These are phyloP conservation scores for Cecidostiba fungosa DNA, from an alignment of 2,888 invertebrate genomes.

Conservation along the genomic window DNA sequence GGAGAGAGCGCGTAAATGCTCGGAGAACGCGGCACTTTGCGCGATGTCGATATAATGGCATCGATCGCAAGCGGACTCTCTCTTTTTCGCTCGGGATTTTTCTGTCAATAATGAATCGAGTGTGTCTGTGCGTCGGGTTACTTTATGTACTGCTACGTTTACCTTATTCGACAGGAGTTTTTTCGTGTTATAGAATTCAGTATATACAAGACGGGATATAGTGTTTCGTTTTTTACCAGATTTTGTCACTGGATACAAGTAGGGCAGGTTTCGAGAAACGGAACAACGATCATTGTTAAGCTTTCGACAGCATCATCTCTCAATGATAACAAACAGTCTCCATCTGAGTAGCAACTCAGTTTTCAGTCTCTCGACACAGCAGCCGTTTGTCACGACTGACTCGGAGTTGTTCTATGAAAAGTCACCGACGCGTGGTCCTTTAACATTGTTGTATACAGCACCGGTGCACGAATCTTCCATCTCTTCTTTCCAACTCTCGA, in stretches of 20 bases:
- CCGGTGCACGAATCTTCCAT: background rate
- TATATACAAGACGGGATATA: background rate
- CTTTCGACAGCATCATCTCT: too few species aligned
- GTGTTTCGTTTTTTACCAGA: background rate
- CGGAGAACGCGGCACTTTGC: conserved; percentile 41
- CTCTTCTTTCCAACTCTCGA: too few species aligned
- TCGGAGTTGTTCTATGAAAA: conserved; percentile 31
- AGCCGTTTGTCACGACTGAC: conserved; percentile 12
- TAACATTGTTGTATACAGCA: background rate
- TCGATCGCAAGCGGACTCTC: conserved; percentile 40
- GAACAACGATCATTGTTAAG: too few species aligned
- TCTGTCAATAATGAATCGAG: conserved; percentile 42
- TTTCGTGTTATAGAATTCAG: background rate
- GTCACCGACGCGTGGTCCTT: conserved; percentile 19
- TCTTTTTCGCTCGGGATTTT: conserved; percentile 33
- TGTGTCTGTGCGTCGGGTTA: background rate
- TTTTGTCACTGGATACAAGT: too few species aligned
- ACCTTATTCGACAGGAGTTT: background rate
- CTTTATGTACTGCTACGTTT: background rate
- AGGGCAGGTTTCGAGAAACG: too few species aligned
- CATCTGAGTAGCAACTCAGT: background rate
- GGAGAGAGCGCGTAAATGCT: conserved; percentile 29
- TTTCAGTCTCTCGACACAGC: background rate
- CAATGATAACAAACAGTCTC: too few species aligned
- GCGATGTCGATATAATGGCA: conserved; percentile 60